phyloP scores from a whole-genome alignment of 2,797 vertebrate species.

The Tolypeutes matacus region DNA sequence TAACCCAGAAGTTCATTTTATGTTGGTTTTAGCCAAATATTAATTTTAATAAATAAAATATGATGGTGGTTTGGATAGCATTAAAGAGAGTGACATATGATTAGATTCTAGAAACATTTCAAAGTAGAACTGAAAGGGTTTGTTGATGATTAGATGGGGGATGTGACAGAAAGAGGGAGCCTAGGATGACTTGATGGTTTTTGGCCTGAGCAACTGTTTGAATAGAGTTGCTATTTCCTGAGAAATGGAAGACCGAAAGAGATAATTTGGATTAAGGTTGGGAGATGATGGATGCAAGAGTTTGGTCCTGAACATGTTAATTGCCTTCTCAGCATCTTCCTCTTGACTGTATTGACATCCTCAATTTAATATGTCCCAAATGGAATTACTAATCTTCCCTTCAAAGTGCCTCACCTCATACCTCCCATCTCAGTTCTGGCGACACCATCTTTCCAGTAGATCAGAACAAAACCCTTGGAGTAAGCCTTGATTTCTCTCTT shows the following conservation, averaged over 20 bases:
- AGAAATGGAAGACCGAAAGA: background rate
- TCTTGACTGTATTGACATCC: background rate
- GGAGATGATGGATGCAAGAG: background rate
- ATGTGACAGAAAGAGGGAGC: background rate
- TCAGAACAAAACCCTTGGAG: background rate
- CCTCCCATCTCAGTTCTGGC: background rate
- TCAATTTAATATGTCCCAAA: background rate
- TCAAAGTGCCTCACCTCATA: background rate
- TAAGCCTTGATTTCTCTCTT: background rate
- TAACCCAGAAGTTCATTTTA: background rate
- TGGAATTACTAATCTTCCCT: background rate
- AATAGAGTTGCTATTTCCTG: background rate
- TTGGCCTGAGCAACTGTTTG: background rate
- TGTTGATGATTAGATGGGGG: background rate
- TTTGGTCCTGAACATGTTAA: background rate
- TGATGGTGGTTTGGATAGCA: background rate
- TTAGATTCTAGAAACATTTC: background rate
- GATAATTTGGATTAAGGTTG: background rate
- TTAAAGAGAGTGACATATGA: background rate
- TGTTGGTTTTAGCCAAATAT: background rate
- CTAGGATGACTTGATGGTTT: background rate
- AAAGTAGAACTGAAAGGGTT: background rate
- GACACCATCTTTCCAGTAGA: background rate
- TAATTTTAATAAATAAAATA: slow-evolving; percentile 16
- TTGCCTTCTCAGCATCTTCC: background rate